Evolutionary conservation across 2,113 vertebrate genomes (phyloP).

Genomic region (Gila orcuttii): DNA sequence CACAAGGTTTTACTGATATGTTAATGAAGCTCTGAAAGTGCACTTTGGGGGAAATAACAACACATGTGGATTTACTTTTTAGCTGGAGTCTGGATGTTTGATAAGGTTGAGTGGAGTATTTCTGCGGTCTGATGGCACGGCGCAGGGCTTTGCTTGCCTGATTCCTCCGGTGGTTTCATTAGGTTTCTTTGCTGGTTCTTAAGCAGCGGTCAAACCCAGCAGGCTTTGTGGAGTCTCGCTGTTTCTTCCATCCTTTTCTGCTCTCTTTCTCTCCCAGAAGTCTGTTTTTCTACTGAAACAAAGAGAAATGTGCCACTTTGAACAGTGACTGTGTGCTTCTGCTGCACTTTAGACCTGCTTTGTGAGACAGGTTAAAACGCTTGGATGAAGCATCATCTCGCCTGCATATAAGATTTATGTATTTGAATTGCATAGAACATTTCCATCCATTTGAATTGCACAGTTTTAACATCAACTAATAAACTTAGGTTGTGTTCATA

Average conservation of each 20-base stretch:
- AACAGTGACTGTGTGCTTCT: neutral
- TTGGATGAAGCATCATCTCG: neutral
- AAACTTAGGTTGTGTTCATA: neutral
- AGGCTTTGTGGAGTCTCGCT: neutral
- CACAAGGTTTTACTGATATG: constrained; percentile 3
- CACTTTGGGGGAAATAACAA: neutral
- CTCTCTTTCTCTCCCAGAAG: neutral
- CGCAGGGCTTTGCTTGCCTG: neutral
- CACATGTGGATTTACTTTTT: constrained; percentile 15
- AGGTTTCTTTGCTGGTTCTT: neutral
- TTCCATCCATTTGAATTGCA: neutral
- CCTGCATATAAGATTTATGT: neutral
- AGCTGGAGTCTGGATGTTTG: neutral
- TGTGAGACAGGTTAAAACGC: neutral
- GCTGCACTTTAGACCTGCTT: neutral
- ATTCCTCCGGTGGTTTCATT: constrained; percentile 16
- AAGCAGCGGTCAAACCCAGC: neutral
- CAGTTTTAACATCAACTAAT: neutral
- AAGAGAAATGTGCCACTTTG: neutral
- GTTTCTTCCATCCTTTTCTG: neutral
- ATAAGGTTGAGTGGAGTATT: neutral
- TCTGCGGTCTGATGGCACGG: neutral
- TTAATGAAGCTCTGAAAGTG: neutral
- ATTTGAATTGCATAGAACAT: neutral
- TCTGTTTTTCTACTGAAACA: neutral